Base-by-base conservation (phyloP, 35 echinoderm and acorn worm genomes). In the Apostichopus japonicus region DNA sequence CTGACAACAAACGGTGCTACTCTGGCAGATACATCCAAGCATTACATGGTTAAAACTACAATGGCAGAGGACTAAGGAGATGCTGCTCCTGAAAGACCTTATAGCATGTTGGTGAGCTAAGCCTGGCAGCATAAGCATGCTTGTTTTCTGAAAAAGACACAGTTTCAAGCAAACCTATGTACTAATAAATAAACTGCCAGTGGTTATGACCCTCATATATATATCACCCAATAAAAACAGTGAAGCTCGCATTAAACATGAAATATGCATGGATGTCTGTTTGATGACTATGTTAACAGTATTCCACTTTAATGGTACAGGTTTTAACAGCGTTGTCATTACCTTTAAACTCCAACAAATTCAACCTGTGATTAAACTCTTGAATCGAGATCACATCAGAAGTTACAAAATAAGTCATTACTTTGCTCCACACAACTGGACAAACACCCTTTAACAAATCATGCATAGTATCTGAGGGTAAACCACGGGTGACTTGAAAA, bases 371-470 rank as follows among this genome's bases (percentile, higher is more conserved):
- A 44, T 44, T 44, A 44, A 44, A 44, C 33, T 44, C 33, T 44
- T 44, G 33, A 44, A 44, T 44, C 33, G 33, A 44, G 33, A 44
- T 44, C 33, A 44, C 33, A 44, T 3, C 33, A 44, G 33, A 44
- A 44, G 33, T 44, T 44, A 44, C 33, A 44, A 44, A 44, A 44
- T 44, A 44, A 44, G 33, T 44, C 33, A 44, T 44, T 44, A 44
- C 33, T 44, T 44, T 44, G 0, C 78, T 80, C 25, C 7, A 24
- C 24, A 24, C 8, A 24, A 19, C 17, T 33, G 78, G 24, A 80
- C 22, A 24, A 6, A 80, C 78, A 33, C 78, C 78, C 23, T 80
- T 24, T 80, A 80, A 51, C 78, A 80, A 80, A 51, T 80, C 78
- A 51, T 80, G 78, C 78, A 80, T 80, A 17, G 8, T 5, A 54